Percentiles rank a stretch among this genome's conserved stretches.
phyloP scores from a whole-genome alignment of 2,797 vertebrate genomes.

The Scarus forsteni region DNA sequence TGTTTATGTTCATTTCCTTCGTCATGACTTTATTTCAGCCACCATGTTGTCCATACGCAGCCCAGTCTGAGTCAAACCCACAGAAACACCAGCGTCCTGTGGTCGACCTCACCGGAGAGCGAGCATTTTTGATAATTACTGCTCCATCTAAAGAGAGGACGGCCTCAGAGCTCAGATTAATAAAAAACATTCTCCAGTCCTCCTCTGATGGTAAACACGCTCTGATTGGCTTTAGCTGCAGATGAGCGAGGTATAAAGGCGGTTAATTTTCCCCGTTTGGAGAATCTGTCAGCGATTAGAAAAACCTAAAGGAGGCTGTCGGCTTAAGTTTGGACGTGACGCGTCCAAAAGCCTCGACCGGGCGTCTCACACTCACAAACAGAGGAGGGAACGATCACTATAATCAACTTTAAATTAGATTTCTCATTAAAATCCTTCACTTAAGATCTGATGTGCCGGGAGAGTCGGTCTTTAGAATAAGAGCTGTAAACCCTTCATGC shows the following conservation, averaged over 20 bases:
- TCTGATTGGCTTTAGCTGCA: slow-evolving; percentile 72
- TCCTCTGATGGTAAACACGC: slow-evolving; percentile 66
- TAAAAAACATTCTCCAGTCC: slow-evolving; percentile 41
- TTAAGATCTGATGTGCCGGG: slow-evolving; percentile 67
- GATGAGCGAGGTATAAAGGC: slow-evolving; percentile 76
- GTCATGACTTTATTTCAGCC: too few relatives aligned
- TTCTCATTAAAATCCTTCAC: slow-evolving; percentile 57
- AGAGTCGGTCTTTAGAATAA: slow-evolving; percentile 69
- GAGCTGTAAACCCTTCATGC: slow-evolving; percentile 66
- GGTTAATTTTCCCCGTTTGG: slow-evolving; percentile 73
- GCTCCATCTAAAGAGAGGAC: slow-evolving; percentile 67
- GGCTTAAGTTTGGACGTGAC: slow-evolving; percentile 70
- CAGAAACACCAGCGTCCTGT: neutral
- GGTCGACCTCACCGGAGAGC: slow-evolving; percentile 15
- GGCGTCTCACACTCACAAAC: slow-evolving; percentile 5
- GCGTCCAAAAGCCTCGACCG: slow-evolving; percentile 53
- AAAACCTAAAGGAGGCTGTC: slow-evolving; percentile 56
- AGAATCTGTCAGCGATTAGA: slow-evolving; percentile 67
- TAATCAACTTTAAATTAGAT: slow-evolving; percentile 70
- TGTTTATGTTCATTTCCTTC: too few relatives aligned
- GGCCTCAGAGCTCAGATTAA: slow-evolving; percentile 62
- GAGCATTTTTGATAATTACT: slow-evolving; percentile 59
- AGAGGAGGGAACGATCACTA: slow-evolving; percentile 39
- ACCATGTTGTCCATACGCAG: too few relatives aligned
- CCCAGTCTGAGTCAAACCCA: too few relatives aligned